phyloP scores from a whole-genome alignment of 2,888 invertebrate genomes.

The Amphipoea oculea region DNA sequence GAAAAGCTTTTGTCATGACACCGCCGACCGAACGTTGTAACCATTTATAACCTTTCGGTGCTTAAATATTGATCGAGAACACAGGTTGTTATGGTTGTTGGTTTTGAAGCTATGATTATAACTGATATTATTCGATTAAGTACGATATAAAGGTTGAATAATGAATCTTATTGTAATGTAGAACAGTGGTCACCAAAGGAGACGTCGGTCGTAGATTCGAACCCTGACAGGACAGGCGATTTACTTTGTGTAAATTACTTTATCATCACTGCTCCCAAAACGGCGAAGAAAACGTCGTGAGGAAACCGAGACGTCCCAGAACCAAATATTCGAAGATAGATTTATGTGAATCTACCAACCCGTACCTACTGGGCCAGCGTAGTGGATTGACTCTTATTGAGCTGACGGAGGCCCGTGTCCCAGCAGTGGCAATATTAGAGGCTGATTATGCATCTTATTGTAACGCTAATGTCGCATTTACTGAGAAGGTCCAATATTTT shows the following conservation, averaged over 20 bases:
- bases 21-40: conserved; percentile 70
- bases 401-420: not conserved
- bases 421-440: not conserved
- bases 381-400: too few species aligned
- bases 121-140: conserved; percentile 20
- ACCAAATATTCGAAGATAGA: not conserved
- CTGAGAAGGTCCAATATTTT: not conserved
- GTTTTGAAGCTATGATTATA: conserved; percentile 60
- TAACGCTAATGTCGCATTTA: not conserved
- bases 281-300: not conserved
- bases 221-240: not conserved
- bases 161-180: not conserved
- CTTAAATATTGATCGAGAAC: conserved; percentile 71
- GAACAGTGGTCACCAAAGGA: not conserved
- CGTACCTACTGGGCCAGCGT: not conserved
- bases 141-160: not conserved
- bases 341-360: not conserved
- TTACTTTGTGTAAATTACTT: not conserved
- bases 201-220: too few species aligned
- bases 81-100: conserved; percentile 66
- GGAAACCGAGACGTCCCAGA: not conserved
- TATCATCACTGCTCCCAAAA: not conserved
- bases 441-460: not conserved
- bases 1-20: conserved; percentile 79
- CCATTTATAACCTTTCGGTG: conserved; percentile 79